phyloP scores from a whole-genome alignment of 2,113 vertebrate genomes.

The Corvus hawaiiensis region DNA sequence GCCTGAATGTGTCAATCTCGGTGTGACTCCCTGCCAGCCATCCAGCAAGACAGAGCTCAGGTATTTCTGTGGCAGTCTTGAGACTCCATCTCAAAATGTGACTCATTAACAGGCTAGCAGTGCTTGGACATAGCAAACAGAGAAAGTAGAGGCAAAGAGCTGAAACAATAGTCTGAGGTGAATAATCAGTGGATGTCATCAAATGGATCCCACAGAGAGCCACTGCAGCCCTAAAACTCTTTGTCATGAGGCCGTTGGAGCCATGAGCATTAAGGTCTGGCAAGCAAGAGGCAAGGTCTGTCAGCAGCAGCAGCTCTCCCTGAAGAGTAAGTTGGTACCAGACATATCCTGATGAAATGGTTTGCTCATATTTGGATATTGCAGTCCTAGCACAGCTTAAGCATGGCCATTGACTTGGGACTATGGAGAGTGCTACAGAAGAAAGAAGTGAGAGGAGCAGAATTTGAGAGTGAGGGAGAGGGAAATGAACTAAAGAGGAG shows the following conservation, averaged over 20 bases:
- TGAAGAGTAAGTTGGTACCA: rapidly evolving
- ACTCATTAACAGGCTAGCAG: neutral
- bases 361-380: neutral
- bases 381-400: neutral
- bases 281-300: neutral
- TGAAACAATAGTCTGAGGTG: neutral
- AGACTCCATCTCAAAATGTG: neutral
- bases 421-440: neutral
- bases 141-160: neutral
- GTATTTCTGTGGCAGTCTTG: neutral
- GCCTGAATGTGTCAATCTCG: rapidly evolving
- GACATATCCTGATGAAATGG: neutral
- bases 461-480: neutral
- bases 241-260: neutral
- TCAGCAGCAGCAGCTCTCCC: neutral
- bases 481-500: neutral
- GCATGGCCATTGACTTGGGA: neutral
- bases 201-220: neutral
- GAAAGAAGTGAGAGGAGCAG: neutral
- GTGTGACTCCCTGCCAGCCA: neutral
- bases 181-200: neutral
- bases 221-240: neutral
- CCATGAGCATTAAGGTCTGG: neutral
- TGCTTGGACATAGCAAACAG: neutral
- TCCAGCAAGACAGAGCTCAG: neutral